Conservation (phyloP, 2,888 invertebrate genomes). For the Pseudanteris insignis region DNA sequence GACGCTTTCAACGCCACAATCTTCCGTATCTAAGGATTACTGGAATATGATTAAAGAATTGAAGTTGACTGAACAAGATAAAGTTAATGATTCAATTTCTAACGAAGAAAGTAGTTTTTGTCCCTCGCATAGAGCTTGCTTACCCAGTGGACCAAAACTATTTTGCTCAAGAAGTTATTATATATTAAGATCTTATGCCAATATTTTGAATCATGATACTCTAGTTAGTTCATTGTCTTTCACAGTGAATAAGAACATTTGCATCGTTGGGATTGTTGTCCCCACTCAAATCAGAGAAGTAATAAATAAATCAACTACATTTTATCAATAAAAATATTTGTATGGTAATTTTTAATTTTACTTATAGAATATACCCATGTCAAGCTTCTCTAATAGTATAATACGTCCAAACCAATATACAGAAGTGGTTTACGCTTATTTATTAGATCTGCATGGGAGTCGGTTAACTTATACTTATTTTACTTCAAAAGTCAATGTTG, state of each 20-base stretch:
- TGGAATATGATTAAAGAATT: constrained; percentile 1
- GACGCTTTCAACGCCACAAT: too few species aligned
- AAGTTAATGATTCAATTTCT: background rate
- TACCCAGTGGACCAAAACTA: constrained; percentile 66
- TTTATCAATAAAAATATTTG: too few species aligned
- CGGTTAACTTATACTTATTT: constrained; percentile 85
- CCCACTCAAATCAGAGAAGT: constrained; percentile 73
- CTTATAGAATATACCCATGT: background rate
- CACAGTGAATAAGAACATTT: constrained; percentile 82
- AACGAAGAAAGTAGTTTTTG: background rate
- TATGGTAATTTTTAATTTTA: background rate
- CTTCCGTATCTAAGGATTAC: background rate
- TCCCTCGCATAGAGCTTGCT: constrained; percentile 7
- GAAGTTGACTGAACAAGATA: background rate
- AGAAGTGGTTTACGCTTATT: constrained; percentile 83
- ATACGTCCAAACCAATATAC: constrained; percentile 69
- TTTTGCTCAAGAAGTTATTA: constrained; percentile 76
- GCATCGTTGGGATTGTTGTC: constrained; percentile 79
- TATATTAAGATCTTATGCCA: constrained; percentile 69
- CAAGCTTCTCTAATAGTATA: constrained; percentile 16
- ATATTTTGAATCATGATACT: constrained; percentile 79
- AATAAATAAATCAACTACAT: constrained; percentile 1
- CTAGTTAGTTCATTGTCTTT: constrained; percentile 83
- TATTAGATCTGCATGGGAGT: constrained; percentile 82
- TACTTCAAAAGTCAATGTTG: constrained; percentile 78